Evolutionary conservation across 2,113 vertebrate genomes (phyloP), one percentile per base, ranked within the genome.

Genomic region (Pteropus alecto): DNA sequence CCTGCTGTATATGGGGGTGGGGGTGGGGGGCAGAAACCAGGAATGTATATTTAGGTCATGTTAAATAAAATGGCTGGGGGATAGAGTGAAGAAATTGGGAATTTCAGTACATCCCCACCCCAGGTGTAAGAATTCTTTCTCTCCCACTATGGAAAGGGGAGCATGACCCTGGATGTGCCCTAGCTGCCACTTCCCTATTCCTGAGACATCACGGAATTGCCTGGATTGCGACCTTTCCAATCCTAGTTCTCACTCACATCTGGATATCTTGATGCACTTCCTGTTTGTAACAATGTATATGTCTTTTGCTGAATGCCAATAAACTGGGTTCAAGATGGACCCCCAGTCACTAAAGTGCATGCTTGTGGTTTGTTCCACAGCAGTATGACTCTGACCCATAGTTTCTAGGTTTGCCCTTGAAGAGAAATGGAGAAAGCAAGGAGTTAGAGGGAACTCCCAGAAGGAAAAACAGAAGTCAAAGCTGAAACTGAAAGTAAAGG

Each of bases 231-330:
- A 97, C 16, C 38, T 95, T 68, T 67, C 51, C 14, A 81, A 30
- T 92, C 41, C 88, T 94, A 85, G 48, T 51, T 95, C 79, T 95
- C 74, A 93, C 84, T 95, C 74, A 93, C 91, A 87, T 96, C 78
- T 92, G 41, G 79, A 95, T 97, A 96, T 94, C 70, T 97, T 87
- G 81, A 96, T 95, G 68, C 65, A 94, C 77, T 97, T 67, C 91
- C 81, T 96, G 58, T 96, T 96, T 97, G 91, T 98, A 91, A 94
- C 35, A 92, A 87, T 28, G 38, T 92, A 86, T 90, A 67, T 87
- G 94, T 96, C 77, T 96, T 96, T 95, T 97, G 95, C 65, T 74
- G 81, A 97, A 93, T 97, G 88, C 93, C 96, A 98, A 97, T 98
- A 98, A 98, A 98, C 85, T 95, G 85, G 94, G 90, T 96, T 97